Evolutionary conservation across 2,113 vertebrate genomes (phyloP).

Genomic region (Cyanocitta stelleri): DNA sequence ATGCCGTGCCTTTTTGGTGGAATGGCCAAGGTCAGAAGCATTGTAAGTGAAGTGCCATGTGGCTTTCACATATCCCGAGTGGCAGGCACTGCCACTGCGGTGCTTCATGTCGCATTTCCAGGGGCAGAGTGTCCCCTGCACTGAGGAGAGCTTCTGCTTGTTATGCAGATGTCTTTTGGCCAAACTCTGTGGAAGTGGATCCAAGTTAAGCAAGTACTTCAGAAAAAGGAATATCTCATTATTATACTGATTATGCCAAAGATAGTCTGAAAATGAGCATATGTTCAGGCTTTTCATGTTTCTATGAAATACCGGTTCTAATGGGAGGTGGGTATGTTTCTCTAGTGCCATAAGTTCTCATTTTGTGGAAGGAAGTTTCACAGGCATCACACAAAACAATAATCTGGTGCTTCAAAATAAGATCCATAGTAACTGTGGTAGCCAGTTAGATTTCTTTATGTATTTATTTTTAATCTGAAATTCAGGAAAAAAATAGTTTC

Average conservation of each 20-base stretch:
- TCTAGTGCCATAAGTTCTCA: not conserved
- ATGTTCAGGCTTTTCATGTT: not conserved
- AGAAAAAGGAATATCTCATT: not conserved
- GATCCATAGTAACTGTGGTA: not conserved
- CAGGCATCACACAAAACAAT: not conserved
- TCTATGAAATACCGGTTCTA: not conserved
- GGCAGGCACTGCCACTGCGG: accelerated
- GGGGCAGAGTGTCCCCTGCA: not conserved
- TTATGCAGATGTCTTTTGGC: not conserved
- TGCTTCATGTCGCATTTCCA: not conserved
- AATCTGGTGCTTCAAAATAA: not conserved
- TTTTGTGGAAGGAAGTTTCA: not conserved
- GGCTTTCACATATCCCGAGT: not conserved
- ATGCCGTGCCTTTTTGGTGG: accelerated
- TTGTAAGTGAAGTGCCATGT: not conserved
- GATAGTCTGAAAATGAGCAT: not conserved
- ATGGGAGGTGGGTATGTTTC: not conserved
- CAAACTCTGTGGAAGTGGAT: not conserved
- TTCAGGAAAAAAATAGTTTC: not conserved
- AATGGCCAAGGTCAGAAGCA: not conserved
- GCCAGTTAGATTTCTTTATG: not conserved
- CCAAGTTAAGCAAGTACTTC: not conserved
- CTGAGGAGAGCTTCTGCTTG: not conserved
- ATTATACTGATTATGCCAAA: not conserved
- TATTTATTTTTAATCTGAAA: not conserved